Percentiles rank a stretch among this genome's conserved stretches.
Conservation (phyloP, 2,113 vertebrate genomes). For the Rhizomys pruinosus region DNA sequence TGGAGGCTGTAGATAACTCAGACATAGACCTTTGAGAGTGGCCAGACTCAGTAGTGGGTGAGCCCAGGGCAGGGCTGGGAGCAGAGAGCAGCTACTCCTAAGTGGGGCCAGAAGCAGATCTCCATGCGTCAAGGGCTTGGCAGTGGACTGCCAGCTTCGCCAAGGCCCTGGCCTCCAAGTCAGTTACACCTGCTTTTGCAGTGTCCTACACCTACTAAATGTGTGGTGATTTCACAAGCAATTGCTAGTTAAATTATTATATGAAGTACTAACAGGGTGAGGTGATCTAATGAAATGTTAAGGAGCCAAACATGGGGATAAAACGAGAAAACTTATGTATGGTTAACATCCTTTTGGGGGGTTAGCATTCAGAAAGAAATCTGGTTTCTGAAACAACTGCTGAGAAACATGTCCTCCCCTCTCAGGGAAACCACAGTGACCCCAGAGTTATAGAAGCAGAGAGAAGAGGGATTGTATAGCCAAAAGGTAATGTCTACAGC, state of each 20-base stretch:
- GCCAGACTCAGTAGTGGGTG: background rate
- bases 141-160: background rate
- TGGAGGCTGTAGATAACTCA: background rate
- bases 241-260: background rate
- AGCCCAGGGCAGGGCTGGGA: background rate
- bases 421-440: background rate
- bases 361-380: background rate
- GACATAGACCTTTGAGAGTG: background rate
- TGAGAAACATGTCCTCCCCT: background rate
- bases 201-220: background rate
- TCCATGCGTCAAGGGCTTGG: background rate
- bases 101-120: background rate
- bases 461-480: background rate
- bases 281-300: background rate
- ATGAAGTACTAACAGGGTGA: background rate
- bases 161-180: too few species aligned
- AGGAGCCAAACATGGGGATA: background rate
- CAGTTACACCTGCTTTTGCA: background rate
- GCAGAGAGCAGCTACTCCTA: background rate
- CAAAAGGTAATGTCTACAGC: background rate
- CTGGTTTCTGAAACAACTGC: background rate
- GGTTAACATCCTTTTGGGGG: background rate
- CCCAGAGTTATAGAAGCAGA: background rate
- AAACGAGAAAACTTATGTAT: fast-evolving
- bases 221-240: background rate